Conservation (phyloP, 1,140 invertebrate genomes). For the Riptortus pedestris region DNA sequence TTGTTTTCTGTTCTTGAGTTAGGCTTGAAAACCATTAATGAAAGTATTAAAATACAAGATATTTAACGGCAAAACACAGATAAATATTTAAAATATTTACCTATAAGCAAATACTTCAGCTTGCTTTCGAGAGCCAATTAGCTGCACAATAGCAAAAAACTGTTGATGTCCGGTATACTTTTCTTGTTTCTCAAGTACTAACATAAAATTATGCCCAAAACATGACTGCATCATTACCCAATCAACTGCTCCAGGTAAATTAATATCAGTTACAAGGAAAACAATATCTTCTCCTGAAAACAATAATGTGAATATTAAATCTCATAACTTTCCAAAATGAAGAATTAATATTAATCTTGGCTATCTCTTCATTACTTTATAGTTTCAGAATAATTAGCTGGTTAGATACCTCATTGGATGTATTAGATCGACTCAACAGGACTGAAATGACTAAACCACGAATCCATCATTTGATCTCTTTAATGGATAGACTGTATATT, state of each 20-base stretch:
- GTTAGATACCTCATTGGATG: no score
- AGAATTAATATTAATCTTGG: no score
- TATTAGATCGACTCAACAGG: neutral
- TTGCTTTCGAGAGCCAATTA: constrained; percentile 97
- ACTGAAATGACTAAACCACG: neutral
- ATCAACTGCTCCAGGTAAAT: constrained; percentile 96
- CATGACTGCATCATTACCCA: constrained; percentile 99
- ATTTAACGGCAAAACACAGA: neutral
- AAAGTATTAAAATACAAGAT: neutral
- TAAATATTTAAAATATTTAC: constrained; percentile 38
- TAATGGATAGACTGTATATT: no score
- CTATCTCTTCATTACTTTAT: no score
- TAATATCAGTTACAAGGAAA: constrained; percentile 98
- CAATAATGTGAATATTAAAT: constrained; percentile 23
- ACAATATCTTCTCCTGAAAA: constrained; percentile 88
- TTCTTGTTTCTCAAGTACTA: constrained; percentile 98
- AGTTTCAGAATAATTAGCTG: no score
- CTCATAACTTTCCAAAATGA: no score
- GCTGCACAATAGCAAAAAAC: constrained; percentile 98
- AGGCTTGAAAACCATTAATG: neutral
- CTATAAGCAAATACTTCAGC: constrained; percentile 98
- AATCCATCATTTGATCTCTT: no score
- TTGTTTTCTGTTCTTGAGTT: no score
- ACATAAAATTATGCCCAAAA: constrained; percentile 98
- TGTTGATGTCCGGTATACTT: constrained; percentile 96